These are phyloP conservation scores for Drosophila rhopaloa DNA, from an alignment of 1,140 invertebrate genomes.

Conservation along the genomic window DNA sequence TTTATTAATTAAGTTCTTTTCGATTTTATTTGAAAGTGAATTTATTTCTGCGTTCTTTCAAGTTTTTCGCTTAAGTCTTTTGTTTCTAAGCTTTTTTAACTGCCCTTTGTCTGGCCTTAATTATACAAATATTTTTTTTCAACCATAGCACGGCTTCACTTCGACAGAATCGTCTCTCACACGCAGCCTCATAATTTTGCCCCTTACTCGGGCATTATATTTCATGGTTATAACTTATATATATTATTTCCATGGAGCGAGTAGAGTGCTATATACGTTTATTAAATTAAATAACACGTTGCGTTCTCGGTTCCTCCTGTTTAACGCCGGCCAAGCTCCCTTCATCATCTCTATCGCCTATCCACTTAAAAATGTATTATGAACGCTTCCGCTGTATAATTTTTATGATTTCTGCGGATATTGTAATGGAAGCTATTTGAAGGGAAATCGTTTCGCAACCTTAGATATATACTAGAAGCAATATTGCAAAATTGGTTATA, in stretches of 20 bases:
- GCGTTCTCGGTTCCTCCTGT: slow-evolving; percentile 35
- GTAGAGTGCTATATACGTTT: slow-evolving; percentile 42
- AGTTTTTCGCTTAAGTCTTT: slow-evolving; percentile 60
- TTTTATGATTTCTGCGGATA: slow-evolving; percentile 50
- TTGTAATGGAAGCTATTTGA: slow-evolving; percentile 39
- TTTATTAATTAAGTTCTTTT: slow-evolving; percentile 43
- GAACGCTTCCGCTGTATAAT: slow-evolving; percentile 50
- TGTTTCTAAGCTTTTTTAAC: slow-evolving; percentile 61
- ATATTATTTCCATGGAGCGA: slow-evolving; percentile 12
- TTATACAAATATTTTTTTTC: slow-evolving; percentile 45
- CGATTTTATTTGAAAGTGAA: slow-evolving; percentile 55
- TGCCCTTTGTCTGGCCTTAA: slow-evolving; percentile 73
- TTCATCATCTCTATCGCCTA: slow-evolving; percentile 18
- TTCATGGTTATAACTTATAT: slow-evolving; percentile 43
- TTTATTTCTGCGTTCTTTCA: slow-evolving; percentile 25
- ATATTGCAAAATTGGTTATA: slow-evolving; percentile 2
- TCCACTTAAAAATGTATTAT: slow-evolving; percentile 59
- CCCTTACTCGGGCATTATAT: slow-evolving; percentile 42
- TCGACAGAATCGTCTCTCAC: slow-evolving; percentile 48
- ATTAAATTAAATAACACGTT: slow-evolving; percentile 56
- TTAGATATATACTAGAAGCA: slow-evolving; percentile 4
- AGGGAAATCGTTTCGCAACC: slow-evolving; percentile 34
- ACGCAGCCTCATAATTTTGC: slow-evolving; percentile 45
- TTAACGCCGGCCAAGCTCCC: slow-evolving; percentile 5
- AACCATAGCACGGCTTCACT: slow-evolving; percentile 29